Base-by-base conservation (phyloP, 2,113 vertebrate species). In the Xiphophorus couchianus region DNA sequence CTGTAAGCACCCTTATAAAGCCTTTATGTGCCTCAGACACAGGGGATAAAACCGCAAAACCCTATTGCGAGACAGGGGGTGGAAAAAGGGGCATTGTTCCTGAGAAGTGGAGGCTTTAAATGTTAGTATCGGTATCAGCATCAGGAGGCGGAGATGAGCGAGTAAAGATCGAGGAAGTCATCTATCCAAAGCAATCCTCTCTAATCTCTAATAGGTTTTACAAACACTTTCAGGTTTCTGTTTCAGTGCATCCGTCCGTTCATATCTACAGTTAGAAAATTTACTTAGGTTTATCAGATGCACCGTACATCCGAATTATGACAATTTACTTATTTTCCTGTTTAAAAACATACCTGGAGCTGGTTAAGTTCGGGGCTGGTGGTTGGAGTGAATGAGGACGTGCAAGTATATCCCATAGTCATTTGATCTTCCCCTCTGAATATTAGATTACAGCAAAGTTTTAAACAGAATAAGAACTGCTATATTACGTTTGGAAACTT, bases 1-100 rank as follows among this genome's bases (percentile, higher is more conserved):
- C 93, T 94, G 92, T 94, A 92, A 94, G 92, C 86, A 88, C 84
- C 87, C 90, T 92, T 91, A 91, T 94, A 94, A 95, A 95, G 90
- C 73, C 89, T 93, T 94, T 93, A 93, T 90, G 87, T 91, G 87
- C 83, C 78, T 69, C 62, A 84, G 88, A 92, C 84, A 86, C 83
- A 75, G 83, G 77, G 90, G 76, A 91, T 90, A 86, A 91, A 92
- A 88, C 87, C 73, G 81, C 85, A 48, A 83, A 92, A 90, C 78
- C 91, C 84, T 80, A 90, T 91, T 91, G 88, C 86, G 84, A 89
- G 86, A 81, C 74, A 86, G 84, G 25, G 51, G 51, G 35, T 37
- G 11, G 51, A 10, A 76, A 88, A 89, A 88, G 62, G 80, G 86
- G 77, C 73, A 84, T 74, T 76, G 82, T 61, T 83, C 70, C 80